phyloP scores from a whole-genome alignment of 2,113 vertebrate genomes.

The Brachyhypopomus gauderio region DNA sequence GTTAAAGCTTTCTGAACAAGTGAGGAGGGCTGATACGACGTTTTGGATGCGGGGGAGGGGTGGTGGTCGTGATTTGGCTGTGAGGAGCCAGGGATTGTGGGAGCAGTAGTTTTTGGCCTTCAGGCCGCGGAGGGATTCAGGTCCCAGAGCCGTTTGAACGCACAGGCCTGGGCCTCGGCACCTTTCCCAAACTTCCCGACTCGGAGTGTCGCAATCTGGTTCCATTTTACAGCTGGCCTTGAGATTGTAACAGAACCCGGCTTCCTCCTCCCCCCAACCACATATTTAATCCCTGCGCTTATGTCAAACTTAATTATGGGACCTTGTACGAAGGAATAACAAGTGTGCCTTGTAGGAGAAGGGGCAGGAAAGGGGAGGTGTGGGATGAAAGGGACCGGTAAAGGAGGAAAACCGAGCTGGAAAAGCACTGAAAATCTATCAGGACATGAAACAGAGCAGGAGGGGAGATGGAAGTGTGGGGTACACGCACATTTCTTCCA shows the following conservation, averaged over 20 bases:
- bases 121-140: conserved; percentile 64
- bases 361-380: conserved; percentile 63
- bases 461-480: conserved; percentile 35
- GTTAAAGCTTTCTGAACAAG: too few species aligned
- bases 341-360: conserved; percentile 79
- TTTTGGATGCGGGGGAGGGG: conserved; percentile 53
- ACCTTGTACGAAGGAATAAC: conserved; percentile 88
- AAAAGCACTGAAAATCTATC: conserved; percentile 60
- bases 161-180: conserved; percentile 72
- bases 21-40: neutral
- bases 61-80: conserved; percentile 68
- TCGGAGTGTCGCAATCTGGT: conserved; percentile 85
- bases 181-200: conserved; percentile 77
- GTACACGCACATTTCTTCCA: conserved; percentile 16
- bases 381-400: conserved; percentile 53
- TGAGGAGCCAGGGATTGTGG: conserved; percentile 40
- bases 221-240: conserved; percentile 91
- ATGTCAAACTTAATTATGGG: conserved; percentile 99
- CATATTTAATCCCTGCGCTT: conserved; percentile 99
- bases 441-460: conserved; percentile 60
- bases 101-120: conserved; percentile 67
- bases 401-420: conserved; percentile 52
- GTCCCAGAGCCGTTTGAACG: conserved; percentile 62
- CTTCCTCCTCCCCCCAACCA: conserved; percentile 87
- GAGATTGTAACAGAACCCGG: conserved; percentile 81